Percentiles rank a stretch among this genome's conserved stretches.
Conservation (phyloP, 2,888 invertebrate species). For the Podotricha telesiphe region DNA sequence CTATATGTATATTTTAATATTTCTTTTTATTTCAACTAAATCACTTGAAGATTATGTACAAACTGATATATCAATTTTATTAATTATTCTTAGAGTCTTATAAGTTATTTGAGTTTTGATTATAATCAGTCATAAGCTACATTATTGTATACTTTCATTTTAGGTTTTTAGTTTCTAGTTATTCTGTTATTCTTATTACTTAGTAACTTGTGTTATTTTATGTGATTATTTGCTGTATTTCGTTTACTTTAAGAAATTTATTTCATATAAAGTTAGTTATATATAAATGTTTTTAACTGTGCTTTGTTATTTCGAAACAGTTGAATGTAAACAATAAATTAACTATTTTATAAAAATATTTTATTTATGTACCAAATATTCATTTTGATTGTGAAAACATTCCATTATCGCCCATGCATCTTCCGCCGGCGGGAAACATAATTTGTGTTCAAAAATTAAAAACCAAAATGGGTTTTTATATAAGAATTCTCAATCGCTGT, state of each 20-base stretch:
- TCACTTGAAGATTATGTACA: slow-evolving; percentile 3
- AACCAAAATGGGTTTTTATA: slow-evolving; percentile 3
- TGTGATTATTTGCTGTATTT: slow-evolving; percentile 33
- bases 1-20: not conserved
- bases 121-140: not conserved
- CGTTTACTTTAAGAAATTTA: slow-evolving; percentile 25
- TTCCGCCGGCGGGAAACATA: not conserved
- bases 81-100: not conserved
- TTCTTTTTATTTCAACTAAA: not conserved
- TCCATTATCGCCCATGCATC: not conserved
- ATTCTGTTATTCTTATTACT: slow-evolving; percentile 8
- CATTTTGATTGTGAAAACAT: slow-evolving; percentile 5
- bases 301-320: slow-evolving; percentile 58
- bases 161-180: slow-evolving; percentile 13
- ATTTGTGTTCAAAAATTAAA: not conserved
- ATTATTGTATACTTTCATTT: not conserved
- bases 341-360: slow-evolving; percentile 67
- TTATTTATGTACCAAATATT: slow-evolving; percentile 53
- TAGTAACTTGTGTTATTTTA: slow-evolving; percentile 27
- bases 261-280: slow-evolving; percentile 30
- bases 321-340: slow-evolving; percentile 76
- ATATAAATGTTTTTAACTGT: slow-evolving; percentile 44
- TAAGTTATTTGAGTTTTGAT: slow-evolving; percentile 1
- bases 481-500: slow-evolving; percentile 72
- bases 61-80: not conserved